A percentile compares a stretch with the other conserved stretches of the same genome.
These are phyloP conservation scores for Periophthalmodon schlosseri DNA, from an alignment of 2,113 vertebrate genomes.

Conservation along the genomic window DNA sequence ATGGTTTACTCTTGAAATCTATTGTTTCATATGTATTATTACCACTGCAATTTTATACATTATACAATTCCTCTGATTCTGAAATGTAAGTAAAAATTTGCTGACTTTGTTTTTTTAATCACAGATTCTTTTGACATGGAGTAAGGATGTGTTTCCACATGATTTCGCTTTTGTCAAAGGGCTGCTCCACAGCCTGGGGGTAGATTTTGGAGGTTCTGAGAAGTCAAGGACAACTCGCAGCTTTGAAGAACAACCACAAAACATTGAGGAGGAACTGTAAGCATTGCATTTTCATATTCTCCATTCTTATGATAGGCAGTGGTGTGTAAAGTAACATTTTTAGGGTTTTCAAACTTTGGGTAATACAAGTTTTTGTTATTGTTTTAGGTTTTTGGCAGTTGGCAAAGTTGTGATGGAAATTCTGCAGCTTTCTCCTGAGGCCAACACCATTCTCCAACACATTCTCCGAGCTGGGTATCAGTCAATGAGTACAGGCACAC, in stretches of 20 bases:
- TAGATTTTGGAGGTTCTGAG: constrained; percentile 4
- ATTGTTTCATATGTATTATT: not conserved
- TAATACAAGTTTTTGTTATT: not conserved
- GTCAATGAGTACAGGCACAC: constrained; percentile 54
- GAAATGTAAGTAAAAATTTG: not conserved
- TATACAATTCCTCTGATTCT: not conserved
- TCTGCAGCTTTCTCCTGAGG: constrained; percentile 51
- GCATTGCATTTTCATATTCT: not conserved
- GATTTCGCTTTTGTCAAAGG: constrained; percentile 60
- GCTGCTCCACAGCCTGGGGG: constrained; percentile 55
- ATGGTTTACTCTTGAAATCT: too few species aligned
- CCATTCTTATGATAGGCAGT: not conserved
- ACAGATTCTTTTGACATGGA: constrained; percentile 70
- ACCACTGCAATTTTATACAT: not conserved
- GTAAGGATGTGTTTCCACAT: constrained; percentile 48
- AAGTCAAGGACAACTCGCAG: constrained; percentile 32
- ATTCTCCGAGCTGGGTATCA: constrained; percentile 53
- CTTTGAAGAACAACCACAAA: constrained; percentile 49
- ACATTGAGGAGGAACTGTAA: constrained; percentile 68
- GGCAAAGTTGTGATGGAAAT: constrained; percentile 54
- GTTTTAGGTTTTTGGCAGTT: constrained; percentile 65
- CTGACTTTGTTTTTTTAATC: not conserved
- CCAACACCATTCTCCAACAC: constrained; percentile 41
- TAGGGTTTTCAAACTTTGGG: not conserved
- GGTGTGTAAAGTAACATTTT: not conserved